These are phyloP conservation scores for Toxotes jaculatrix DNA, from an alignment of 2,113 vertebrate genomes.

Conservation along the genomic window DNA sequence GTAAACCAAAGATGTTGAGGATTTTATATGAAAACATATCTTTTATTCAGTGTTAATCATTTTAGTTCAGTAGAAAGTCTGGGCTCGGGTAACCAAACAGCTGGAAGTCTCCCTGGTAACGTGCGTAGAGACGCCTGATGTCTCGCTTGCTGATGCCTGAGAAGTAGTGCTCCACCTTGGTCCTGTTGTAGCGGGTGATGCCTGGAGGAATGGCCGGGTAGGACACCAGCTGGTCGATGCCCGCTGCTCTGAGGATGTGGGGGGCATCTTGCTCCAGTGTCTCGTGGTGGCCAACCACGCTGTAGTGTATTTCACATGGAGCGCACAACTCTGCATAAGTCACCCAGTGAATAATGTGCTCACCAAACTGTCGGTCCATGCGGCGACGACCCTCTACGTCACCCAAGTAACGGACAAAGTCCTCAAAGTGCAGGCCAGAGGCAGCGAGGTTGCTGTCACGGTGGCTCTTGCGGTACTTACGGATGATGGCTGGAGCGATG, in stretches of 20 bases:
- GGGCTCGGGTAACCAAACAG: conserved; percentile 95
- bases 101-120: conserved; percentile 93
- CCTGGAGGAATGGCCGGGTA: conserved; percentile 95
- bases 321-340: conserved; percentile 95
- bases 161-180: conserved; percentile 95
- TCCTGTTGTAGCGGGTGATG: conserved; percentile 94
- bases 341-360: conserved; percentile 97
- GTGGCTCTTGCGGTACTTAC: conserved; percentile 91
- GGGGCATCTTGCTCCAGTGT: conserved; percentile 93
- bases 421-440: conserved; percentile 94
- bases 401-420: conserved; percentile 96
- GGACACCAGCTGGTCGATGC: conserved; percentile 90
- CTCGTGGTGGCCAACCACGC: conserved; percentile 94
- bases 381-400: conserved; percentile 88
- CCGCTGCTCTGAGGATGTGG: conserved; percentile 90
- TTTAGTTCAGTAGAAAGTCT: conserved; percentile 91
- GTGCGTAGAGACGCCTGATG: conserved; percentile 89
- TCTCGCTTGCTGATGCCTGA: conserved; percentile 92
- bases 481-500: conserved; percentile 95
- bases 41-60: conserved; percentile 14
- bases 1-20: conserved; percentile 16
- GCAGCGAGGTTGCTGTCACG: conserved; percentile 72
- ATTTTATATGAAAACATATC: conserved; percentile 4
- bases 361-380: conserved; percentile 93
- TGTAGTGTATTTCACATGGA: conserved; percentile 93